Evolutionary conservation across 2,113 vertebrate species (phyloP).

Genomic region (Phyllostomus discolor): DNA sequence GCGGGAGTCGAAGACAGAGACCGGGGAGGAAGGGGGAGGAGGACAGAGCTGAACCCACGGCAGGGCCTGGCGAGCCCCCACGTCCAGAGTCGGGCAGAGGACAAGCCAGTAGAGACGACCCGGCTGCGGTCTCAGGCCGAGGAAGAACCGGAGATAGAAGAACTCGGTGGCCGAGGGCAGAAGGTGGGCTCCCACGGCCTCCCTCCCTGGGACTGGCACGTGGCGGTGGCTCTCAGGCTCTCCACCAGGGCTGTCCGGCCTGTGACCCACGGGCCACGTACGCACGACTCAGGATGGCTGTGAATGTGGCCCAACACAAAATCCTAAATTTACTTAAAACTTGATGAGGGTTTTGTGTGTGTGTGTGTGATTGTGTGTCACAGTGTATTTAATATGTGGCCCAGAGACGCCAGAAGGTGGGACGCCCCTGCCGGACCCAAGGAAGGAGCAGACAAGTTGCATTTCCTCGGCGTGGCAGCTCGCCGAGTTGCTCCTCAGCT

Average conservation of each 20-base stretch:
- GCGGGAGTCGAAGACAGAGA: background rate
- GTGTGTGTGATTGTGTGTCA: no score
- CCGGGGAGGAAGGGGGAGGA: no score
- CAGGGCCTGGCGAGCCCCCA: background rate
- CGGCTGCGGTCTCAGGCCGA: background rate
- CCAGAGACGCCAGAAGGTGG: no score
- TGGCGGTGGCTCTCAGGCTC: background rate
- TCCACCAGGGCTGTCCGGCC: background rate
- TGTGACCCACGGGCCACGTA: no score
- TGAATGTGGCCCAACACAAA: no score
- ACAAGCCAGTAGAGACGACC: accelerated
- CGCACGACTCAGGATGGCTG: no score
- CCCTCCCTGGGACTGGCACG: background rate
- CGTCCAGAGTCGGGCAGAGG: background rate
- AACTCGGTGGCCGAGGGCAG: accelerated
- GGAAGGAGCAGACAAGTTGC: accelerated
- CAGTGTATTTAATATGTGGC: no score
- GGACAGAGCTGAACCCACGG: background rate
- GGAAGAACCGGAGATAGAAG: background rate
- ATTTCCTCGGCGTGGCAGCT: background rate
- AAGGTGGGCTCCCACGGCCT: background rate
- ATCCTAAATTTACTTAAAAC: no score
- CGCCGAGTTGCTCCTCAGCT: accelerated
- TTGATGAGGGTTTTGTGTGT: no score
- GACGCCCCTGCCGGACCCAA: background rate